Base-by-base conservation (phyloP, 1,140 invertebrate species). In the Heliothis virescens region DNA sequence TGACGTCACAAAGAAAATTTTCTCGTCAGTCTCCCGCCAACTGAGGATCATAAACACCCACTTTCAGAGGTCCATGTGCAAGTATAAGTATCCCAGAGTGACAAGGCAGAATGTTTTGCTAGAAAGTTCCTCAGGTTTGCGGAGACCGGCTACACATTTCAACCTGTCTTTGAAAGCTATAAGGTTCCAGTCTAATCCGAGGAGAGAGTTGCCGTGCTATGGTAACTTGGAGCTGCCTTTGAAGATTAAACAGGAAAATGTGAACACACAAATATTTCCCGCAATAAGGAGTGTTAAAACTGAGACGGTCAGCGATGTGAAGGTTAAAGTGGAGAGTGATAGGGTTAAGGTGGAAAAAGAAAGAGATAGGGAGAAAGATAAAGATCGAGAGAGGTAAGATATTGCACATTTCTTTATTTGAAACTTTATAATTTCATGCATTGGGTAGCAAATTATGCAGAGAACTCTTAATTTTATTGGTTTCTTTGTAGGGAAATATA, bases 201-300 rank as follows among this genome's bases (percentile, higher is more conserved):
- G 92, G 73, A 91, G 94, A 60, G 86, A 94, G 67, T 81, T 95
- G n/a, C 95, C 95, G 0, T 95, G 94, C 74, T 95, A 95, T 79
- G 95, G 95, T 1, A 95, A 95, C 57, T 79, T 95, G 73, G 94
- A 94, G 82, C 82, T 95, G 67, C 92, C 94, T 0, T 85, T 92
- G 7, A 94, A 94, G 79, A 90, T 93, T 0, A 95, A 95, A 63
- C 93, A 95, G 69, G 94, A 94, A n/a, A 83, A 60, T 80, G 1
- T 83, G 84, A 78, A 0, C 80, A 41, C 89, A 0, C 89, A 92
- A 67, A 82, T 92, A 34, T 93, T 86, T 52, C 87, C 90, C 0
- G 84, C 85, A 2, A 90, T 92, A 12, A 89, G 87, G 63, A 90
- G 81, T 86, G 82, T 90, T 13, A 87, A 90, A 67, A 86, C 72